These are phyloP conservation scores for Procambarus virginalis DNA, from an alignment of 1,140 invertebrate species.

Conservation along the genomic window DNA sequence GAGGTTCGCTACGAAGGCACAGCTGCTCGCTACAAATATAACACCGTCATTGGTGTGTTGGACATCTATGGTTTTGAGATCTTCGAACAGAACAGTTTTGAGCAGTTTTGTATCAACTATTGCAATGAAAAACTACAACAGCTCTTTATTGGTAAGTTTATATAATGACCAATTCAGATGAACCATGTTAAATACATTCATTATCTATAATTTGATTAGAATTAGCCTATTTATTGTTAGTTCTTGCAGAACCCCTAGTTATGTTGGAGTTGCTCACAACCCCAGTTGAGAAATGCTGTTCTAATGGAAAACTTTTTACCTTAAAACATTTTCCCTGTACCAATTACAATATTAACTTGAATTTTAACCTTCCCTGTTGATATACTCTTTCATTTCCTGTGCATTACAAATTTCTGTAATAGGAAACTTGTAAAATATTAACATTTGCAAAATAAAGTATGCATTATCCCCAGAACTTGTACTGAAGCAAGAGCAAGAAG, in stretches of 20 bases:
- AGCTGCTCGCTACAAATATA: slow-evolving; percentile 77
- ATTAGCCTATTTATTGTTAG: too few species aligned
- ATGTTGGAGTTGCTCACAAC: too few species aligned
- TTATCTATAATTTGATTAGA: too few species aligned
- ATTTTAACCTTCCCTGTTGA: too few species aligned
- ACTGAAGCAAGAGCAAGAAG: slow-evolving; percentile 96
- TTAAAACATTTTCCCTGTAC: too few species aligned
- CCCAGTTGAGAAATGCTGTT: too few species aligned
- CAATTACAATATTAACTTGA: too few species aligned
- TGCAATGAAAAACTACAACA: slow-evolving; percentile 98
- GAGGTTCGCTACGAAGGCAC: slow-evolving; percentile 75
- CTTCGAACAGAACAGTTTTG: slow-evolving; percentile 95
- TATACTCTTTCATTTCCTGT: too few species aligned
- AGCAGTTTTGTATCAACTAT: slow-evolving; percentile 98
- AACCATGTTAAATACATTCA: neutral
- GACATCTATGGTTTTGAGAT: slow-evolving; percentile 99
- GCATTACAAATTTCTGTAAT: too few species aligned
- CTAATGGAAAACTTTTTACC: too few species aligned
- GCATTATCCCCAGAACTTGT: slow-evolving; percentile 84
- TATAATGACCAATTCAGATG: neutral
- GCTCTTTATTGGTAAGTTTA: slow-evolving; percentile 90
- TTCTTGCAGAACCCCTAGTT: too few species aligned
- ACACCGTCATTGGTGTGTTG: slow-evolving; percentile 93
- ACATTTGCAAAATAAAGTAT: neutral
- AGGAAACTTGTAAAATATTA: too few species aligned